phyloP scores from a whole-genome alignment of 2,113 vertebrate genomes.

The Etheostoma cragini region DNA sequence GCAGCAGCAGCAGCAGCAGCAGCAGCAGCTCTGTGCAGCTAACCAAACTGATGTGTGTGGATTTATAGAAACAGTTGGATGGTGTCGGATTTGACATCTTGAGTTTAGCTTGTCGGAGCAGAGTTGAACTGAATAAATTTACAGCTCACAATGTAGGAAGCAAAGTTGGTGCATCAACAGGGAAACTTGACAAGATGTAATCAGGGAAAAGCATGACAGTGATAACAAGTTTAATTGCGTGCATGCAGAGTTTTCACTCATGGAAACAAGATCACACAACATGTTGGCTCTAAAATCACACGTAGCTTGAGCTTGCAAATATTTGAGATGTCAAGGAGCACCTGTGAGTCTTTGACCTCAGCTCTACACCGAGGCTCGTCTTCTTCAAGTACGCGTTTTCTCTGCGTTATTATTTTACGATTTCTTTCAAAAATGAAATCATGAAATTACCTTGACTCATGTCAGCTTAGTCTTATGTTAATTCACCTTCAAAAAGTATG shows the following conservation, averaged over 20 bases:
- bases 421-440: too few relatives aligned
- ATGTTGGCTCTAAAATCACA: background rate
- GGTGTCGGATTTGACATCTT: slow-evolving; percentile 2
- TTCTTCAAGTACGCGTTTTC: background rate
- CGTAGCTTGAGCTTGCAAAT: background rate
- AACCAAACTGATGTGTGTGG: background rate
- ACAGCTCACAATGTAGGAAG: slow-evolving; percentile 11
- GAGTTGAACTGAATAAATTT: slow-evolving; percentile 8
- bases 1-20: background rate
- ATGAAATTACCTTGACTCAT: background rate
- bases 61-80: slow-evolving; percentile 4
- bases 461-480: background rate
- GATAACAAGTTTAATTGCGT: slow-evolving; percentile 1
- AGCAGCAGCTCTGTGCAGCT: background rate
- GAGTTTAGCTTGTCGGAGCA: background rate
- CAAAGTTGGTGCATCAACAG: background rate
- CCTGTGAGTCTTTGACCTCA: background rate
- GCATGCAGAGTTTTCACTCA: background rate
- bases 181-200: background rate
- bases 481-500: background rate
- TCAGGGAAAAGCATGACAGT: slow-evolving; percentile 4
- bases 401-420: too few relatives aligned
- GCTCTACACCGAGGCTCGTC: background rate
- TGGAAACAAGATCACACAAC: background rate
- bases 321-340: slow-evolving; percentile 7